Percentiles rank a stretch among this genome's conserved stretches.
Conservation (phyloP, 1,140 invertebrate genomes). For the Cherax quadricarinatus region DNA sequence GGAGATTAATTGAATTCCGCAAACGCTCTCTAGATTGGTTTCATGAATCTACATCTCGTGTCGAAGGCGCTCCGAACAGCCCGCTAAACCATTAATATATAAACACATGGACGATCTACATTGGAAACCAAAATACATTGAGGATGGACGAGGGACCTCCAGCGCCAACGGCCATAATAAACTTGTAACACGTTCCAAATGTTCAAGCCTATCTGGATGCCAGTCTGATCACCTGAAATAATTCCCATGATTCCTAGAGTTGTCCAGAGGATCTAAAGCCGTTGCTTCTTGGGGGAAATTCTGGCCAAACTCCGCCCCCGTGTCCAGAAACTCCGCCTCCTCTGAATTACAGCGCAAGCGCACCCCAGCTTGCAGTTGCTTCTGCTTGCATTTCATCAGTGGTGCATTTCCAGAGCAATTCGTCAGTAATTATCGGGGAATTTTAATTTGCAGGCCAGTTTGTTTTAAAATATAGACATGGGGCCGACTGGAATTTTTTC, state of each 20-base stretch:
- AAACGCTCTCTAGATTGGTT: constrained; percentile 65
- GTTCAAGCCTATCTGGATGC: constrained; percentile 66
- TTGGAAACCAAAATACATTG: constrained; percentile 66
- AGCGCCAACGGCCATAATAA: constrained; percentile 64
- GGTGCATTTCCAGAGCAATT: constrained; percentile 44
- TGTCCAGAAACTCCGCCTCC: constrained; percentile 1
- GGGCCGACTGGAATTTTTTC: background rate
- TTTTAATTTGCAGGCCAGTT: background rate
- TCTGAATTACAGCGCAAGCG: background rate
- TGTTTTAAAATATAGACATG: background rate
- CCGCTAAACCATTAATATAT: constrained; percentile 67
- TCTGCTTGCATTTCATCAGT: constrained; percentile 60
- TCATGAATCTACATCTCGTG: constrained; percentile 67
- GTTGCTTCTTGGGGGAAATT: constrained; percentile 63
- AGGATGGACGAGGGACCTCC: constrained; percentile 60
- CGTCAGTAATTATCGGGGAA: constrained; percentile 39
- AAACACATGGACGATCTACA: constrained; percentile 65
- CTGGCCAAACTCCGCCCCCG: constrained; percentile 40
- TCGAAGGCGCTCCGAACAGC: constrained; percentile 53
- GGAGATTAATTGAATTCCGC: constrained; percentile 66
- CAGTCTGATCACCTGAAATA: constrained; percentile 68
- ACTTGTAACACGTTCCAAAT: constrained; percentile 69
- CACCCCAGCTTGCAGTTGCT: constrained; percentile 59
- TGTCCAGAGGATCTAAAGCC: constrained; percentile 62
- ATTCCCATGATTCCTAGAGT: constrained; percentile 69